phyloP scores from a whole-genome alignment of 2,888 invertebrate genomes.

The Eilema depressum region DNA sequence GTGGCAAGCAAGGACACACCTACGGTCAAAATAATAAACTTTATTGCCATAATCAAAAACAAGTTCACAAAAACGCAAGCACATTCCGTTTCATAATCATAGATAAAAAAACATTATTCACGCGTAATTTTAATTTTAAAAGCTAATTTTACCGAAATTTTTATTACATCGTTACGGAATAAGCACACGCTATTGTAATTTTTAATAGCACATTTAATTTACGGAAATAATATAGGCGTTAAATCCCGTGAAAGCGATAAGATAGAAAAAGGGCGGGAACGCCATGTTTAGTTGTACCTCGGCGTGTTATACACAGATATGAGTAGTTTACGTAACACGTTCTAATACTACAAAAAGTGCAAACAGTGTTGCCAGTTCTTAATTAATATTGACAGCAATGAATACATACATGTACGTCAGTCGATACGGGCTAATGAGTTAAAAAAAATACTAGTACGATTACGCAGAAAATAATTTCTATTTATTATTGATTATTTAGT shows the following conservation, averaged over 20 bases:
- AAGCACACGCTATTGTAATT: slow-evolving; percentile 27
- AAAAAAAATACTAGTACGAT: slow-evolving; percentile 17
- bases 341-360: neutral
- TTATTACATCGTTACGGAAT: slow-evolving; percentile 23
- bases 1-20: neutral
- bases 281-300: slow-evolving; percentile 24
- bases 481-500: slow-evolving; percentile 7
- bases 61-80: slow-evolving; percentile 15
- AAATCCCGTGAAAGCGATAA: slow-evolving; percentile 40
- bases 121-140: slow-evolving; percentile 22
- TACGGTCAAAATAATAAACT: neutral
- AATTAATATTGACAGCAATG: slow-evolving; percentile 66
- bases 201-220: slow-evolving; percentile 23
- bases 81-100: slow-evolving; percentile 23
- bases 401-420: slow-evolving; percentile 35
- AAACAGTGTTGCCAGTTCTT: slow-evolving; percentile 51
- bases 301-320: slow-evolving; percentile 19
- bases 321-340: neutral
- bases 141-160: slow-evolving; percentile 22
- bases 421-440: slow-evolving; percentile 28
- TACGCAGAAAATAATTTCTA: slow-evolving; percentile 32
- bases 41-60: slow-evolving; percentile 16
- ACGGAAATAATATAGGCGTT: slow-evolving; percentile 27
- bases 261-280: slow-evolving; percentile 34
- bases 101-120: slow-evolving; percentile 30